Base-by-base conservation (phyloP, 1,140 invertebrate genomes). In the Oryctes rhinoceros region DNA sequence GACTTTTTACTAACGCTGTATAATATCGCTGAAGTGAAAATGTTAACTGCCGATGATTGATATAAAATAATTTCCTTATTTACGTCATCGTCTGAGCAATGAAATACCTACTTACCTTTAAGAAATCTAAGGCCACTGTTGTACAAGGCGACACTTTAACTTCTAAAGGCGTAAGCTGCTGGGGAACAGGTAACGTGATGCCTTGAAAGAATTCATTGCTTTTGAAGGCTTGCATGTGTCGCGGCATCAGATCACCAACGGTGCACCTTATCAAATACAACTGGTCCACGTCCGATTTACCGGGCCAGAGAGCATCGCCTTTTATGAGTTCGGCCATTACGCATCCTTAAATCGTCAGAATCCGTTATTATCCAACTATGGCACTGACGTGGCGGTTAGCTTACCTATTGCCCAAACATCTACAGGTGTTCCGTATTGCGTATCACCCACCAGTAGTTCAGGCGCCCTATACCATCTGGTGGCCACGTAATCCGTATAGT, bases 401-500 rank as follows among this genome's bases (percentile, higher is more conserved):
- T 85, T 85, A 92, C 92, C 94, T 78, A 96, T 95, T 10, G 97
- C 98, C 98, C 98, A 99, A 13, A 99, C 96, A 87, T 99, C 98
- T 0, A 99, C 98, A 0, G 97, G 94, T 0, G 97, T 96, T 6
- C 98, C 96, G 86, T 99, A 99, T 86, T 97, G 94, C 3, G 97
- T 98, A 86, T 99, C 98, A 0, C 98, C 98, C 0, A 99, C 98
- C 24, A 99, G 90, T 10, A 99, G 90, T 89, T 99, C 98, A 0
- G 97, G 98, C 15, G 97, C 96, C 78, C 98, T 90, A 88, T 99
- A 99, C 98, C 98, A 99, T 35, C 98, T 90, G 6, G 98, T 99
- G 2, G 98, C 98, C 71, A 99, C 98, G 88, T 99, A 99, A 88
- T 99, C 98, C 78, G 98, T 99, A 87, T 99, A 99, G 87, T 98